These are phyloP conservation scores for Mesochorus sp. DNA, from an alignment of 2,888 invertebrate species.

Conservation along the genomic window DNA sequence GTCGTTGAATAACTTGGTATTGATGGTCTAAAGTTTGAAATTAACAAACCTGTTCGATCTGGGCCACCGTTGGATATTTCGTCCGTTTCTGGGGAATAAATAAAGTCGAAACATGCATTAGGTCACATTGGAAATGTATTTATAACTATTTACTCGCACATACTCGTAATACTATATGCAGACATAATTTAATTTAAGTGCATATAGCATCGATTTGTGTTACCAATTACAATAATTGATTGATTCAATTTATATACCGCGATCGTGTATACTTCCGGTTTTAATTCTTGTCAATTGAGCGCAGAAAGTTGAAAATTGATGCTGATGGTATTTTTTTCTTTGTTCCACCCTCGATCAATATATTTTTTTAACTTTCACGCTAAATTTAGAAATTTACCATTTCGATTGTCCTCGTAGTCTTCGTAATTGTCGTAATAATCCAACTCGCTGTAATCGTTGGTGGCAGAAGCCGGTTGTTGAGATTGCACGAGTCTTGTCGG, in stretches of 20 bases:
- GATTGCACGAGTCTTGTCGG: constrained; percentile 65
- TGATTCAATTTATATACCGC: constrained; percentile 45
- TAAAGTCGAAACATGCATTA: not conserved
- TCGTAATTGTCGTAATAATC: constrained; percentile 74
- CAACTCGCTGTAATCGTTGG: constrained; percentile 67
- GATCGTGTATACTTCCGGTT: constrained; percentile 46
- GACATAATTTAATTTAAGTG: constrained; percentile 37
- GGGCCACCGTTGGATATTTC: constrained; percentile 3
- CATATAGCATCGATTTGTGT: constrained; percentile 18
- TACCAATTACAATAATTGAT: constrained; percentile 62
- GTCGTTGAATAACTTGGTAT: not conserved
- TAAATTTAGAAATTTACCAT: constrained; percentile 64
- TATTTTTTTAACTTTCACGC: not conserved
- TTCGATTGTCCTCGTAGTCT: constrained; percentile 71
- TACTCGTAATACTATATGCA: not conserved
- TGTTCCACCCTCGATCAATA: not conserved
- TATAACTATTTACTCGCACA: constrained; percentile 10
- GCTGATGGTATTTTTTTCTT: not conserved
- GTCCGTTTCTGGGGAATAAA: constrained; percentile 48
- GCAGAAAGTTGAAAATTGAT: not conserved
- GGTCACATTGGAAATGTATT: constrained; percentile 7
- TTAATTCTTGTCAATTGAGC: constrained; percentile 38
- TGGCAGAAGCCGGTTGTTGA: constrained; percentile 64
- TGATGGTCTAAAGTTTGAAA: not conserved
- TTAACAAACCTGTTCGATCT: constrained; percentile 33